Base-by-base conservation (phyloP, 2,888 invertebrate species). In the Phorcus lineatus region DNA sequence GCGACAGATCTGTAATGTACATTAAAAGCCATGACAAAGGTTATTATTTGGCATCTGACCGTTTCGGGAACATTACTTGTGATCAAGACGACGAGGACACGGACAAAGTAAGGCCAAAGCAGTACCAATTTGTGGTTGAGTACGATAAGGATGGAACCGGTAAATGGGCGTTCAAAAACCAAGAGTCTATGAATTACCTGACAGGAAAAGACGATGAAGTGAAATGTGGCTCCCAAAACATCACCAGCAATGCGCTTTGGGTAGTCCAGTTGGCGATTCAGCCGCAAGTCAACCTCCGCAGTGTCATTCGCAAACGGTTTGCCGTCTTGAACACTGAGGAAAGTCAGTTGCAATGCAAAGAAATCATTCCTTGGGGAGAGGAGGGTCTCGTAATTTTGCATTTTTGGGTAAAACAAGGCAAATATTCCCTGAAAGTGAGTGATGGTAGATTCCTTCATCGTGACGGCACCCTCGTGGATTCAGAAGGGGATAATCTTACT, bases 281-380 rank as follows among this genome's bases (percentile, higher is more conserved):
- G 90, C 98, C 98, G 6, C 98, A 98, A 95, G 96, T 98, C 91
- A 98, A 98, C 93, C 95, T 98, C 78, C 96, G 97, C 80, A 97
- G 97, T 17, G 96, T 97, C 87, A 97, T 97, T 0, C 96, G 98
- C 88, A 97, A 98, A 94, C 96, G 98, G 7, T 98, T 98, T 94
- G 98, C 98, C 17, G 97, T 97, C 94, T 95, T 98, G 84, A 97
- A 97, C 93, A 47, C 4, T 4, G 47, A 47, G 47, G 86, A 86
- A 53, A 89, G 88, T 67, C 88, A 91, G 82, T 86, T 94, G 13
- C 93, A 93, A 83, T 98, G 98, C 85, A 98, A 98, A 93, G 97
- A 98, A 86, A 97, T 97, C 94, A 97, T 98, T 91, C 98, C 99
- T 3, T 99, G 99, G 99, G 99, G 98, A 81, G 97, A 97, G 92